Evolutionary conservation across 2,888 invertebrate genomes (phyloP), one percentile per base, ranked within the genome.

Genomic region (Antheraea assamensis): DNA sequence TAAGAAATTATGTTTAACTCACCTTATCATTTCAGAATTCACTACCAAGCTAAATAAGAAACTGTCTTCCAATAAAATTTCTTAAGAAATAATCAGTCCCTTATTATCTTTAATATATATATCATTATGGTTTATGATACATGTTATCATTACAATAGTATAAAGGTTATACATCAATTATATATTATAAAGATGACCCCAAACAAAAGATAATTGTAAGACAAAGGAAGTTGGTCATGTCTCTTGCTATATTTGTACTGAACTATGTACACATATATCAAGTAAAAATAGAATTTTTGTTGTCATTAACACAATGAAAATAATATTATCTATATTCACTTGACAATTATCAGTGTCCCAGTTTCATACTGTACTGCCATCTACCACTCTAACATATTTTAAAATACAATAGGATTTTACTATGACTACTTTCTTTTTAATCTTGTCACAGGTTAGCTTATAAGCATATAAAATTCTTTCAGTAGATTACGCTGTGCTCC

Each of bases 191-290:
- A 30, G 27, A 61, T 64, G 61, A 64, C 61, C 61, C 17, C 61
- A 64, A 64, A 64, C 17, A 64, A 64, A 64, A 64, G 61, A 64
- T 64, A 64, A 64, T 64, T 64, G 61, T 64, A 64, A 64, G 30
- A 64, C 61, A 64, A 64, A 64, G 61, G 61, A 64, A 64, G 17
- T 64, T 15, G 17, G 10, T 19, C 61, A 64, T 64, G 61, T 30
- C 17, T 15, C 30, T 27, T 64, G 30, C 7, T 58, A 13, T 58
- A 27, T 64, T 64, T 64, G 30, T 64, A 4, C 27, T 64, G 61
- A 64, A 64, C 61, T 30, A 30, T 64, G 30, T 30, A 30, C 15
- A 27, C 61, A 64, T 64, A 58, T 13, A 58, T 58, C 24, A 24
- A 24, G 58, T 10, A 24, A 7, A 58, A 58, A 58, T 0, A 13